These are phyloP conservation scores for Diloba caeruleocephala DNA, from an alignment of 2,888 invertebrate species.

Conservation along the genomic window DNA sequence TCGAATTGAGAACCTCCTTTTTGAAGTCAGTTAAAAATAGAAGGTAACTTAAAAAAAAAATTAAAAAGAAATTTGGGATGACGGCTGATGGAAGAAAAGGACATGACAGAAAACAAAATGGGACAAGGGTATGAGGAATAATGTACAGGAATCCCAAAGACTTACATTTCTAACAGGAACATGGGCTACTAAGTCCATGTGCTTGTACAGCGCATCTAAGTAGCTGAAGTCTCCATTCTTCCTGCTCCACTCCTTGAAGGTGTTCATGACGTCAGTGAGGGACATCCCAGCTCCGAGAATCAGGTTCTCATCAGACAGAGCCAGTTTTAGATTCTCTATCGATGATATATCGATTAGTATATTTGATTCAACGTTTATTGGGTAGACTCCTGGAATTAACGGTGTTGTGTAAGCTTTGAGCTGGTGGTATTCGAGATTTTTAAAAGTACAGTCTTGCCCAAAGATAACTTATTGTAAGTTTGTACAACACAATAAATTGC, in stretches of 20 bases:
- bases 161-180: constrained; percentile 93
- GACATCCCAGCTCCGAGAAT: constrained; percentile 89
- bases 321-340: constrained; percentile 84
- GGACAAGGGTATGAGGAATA: too few species aligned
- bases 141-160: constrained; percentile 29
- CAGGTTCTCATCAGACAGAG: constrained; percentile 75
- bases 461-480: too few species aligned
- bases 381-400: constrained; percentile 85
- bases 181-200: constrained; percentile 92
- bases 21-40: too few species aligned
- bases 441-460: too few species aligned
- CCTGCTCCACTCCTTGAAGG: constrained; percentile 74
- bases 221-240: constrained; percentile 88
- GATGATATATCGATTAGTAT: constrained; percentile 90
- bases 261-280: constrained; percentile 86
- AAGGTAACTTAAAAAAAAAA: too few species aligned
- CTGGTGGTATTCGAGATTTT: neutral
- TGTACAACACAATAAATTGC: too few species aligned
- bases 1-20: too few species aligned
- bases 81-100: too few species aligned
- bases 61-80: too few species aligned
- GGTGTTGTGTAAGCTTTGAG: too few species aligned
- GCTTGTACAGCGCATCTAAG: constrained; percentile 88
- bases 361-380: constrained; percentile 75
- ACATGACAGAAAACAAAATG: too few species aligned